Evolutionary conservation across 2,888 invertebrate species (phyloP).

Genomic region (Oconnorella tubifera): DNA sequence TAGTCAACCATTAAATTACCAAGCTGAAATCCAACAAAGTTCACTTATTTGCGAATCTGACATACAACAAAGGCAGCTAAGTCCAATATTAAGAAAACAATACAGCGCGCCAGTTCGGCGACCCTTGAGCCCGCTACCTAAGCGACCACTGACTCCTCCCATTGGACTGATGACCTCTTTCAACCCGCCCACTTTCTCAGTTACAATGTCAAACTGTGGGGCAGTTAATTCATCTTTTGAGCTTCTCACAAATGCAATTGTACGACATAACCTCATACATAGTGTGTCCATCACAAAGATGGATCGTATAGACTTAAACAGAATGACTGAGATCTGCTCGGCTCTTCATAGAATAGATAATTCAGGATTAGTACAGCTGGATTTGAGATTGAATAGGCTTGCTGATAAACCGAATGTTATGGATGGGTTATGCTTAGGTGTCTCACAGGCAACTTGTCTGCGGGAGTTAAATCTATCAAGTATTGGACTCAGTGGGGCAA

Average conservation of each 20-base stretch:
- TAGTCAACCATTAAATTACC: too few relatives aligned
- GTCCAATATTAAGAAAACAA: too few relatives aligned
- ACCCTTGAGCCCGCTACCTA: too few relatives aligned
- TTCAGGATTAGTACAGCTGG: constrained; percentile 2
- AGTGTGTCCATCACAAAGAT: background rate
- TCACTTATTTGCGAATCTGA: too few relatives aligned
- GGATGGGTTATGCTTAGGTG: background rate
- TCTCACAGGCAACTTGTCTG: constrained; percentile 37
- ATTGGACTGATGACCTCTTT: too few relatives aligned
- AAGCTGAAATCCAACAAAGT: too few relatives aligned
- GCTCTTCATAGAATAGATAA: background rate
- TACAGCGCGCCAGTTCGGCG: too few relatives aligned
- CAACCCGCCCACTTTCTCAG: background rate
- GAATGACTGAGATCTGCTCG: background rate
- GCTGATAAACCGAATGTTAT: background rate
- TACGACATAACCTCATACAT: background rate
- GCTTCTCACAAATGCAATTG: background rate
- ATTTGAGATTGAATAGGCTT: background rate
- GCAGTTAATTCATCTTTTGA: background rate
- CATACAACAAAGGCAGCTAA: too few relatives aligned
- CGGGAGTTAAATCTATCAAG: constrained; percentile 47
- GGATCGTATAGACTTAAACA: background rate
- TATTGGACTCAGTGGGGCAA: constrained; percentile 42
- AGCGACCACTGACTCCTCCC: too few relatives aligned
- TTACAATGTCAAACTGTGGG: background rate